Base-by-base conservation (phyloP, 2,797 vertebrate genomes). In the Argyrosomus regius region DNA sequence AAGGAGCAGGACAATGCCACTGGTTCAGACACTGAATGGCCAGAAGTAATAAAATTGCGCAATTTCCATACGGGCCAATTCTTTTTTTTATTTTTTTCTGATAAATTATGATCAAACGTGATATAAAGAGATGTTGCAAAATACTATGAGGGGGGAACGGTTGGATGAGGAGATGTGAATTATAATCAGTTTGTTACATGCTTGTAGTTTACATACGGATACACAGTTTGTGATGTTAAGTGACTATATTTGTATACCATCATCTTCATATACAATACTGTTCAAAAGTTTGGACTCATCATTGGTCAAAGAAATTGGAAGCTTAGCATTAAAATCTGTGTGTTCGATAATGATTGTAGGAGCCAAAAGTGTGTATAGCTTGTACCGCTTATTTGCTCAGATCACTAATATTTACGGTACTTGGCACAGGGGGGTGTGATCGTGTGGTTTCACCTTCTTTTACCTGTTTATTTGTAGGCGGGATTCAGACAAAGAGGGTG, bases 1-100 rank as follows among this genome's bases (percentile, higher is more conserved):
- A 91, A 90, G 90, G 89, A 83, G 89, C 86, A 82, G 89, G 88
- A 93, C 93, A 93, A 94, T 92, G 88, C 84, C 81, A 75, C 73
- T 85, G 88, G 90, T 89, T 91, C 91, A 91, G 84, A 72, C 81
- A 54, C 82, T 87, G 91, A 92, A 92, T 79, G 90, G 79, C 77
- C 72, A 89, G 86, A 93, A 93, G 91, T 94, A 94, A 92, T 94
- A 94, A 93, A 93, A 92, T 92, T 91, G 91, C 79, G 82, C 89
- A 93, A 93, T 93, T 93, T 93, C 89, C 92, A 93, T 93, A 91
- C 28, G 58, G 72, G 84, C 45, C 76, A 85, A 78, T 78, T 39
- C 8, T 39, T 9, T 39, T 35, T 39, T 46, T 67, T 80, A 75
- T 85, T 72, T 84, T 80, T 77, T 83, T 48, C 20, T 65, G 69